Conservation (phyloP, 2,888 invertebrate genomes). For the Siphlonurus alternatus region DNA sequence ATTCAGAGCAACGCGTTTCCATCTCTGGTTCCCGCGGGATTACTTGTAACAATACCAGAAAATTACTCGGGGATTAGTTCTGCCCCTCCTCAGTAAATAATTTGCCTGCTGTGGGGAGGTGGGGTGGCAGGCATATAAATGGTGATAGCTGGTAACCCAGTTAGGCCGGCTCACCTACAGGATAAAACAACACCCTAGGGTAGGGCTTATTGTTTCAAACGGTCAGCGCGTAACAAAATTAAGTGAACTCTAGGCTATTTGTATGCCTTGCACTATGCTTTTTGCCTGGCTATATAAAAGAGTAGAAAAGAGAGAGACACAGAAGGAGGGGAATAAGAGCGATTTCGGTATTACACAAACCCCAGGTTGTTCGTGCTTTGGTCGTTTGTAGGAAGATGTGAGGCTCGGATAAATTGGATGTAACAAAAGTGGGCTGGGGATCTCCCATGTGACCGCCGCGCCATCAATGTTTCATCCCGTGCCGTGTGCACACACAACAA, state of each 20-base stretch:
- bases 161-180: neutral
- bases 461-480: neutral
- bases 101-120: slow-evolving; percentile 3
- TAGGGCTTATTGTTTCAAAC: slow-evolving; percentile 10
- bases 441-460: neutral
- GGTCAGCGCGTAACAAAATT: slow-evolving; percentile 10
- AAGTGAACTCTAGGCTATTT: slow-evolving; percentile 10
- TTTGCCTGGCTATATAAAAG: neutral
- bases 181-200: neutral
- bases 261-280: slow-evolving; percentile 6
- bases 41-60: slow-evolving; percentile 18
- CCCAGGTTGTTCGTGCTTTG: neutral
- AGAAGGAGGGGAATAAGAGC: neutral
- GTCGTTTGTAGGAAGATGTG: neutral
- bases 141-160: neutral
- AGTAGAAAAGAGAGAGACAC: neutral
- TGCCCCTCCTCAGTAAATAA: slow-evolving; percentile 11
- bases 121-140: neutral
- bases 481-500: neutral
- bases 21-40: slow-evolving; percentile 8
- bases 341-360: neutral
- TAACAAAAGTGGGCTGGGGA: neutral
- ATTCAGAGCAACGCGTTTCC: neutral
- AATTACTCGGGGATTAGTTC: slow-evolving; percentile 17
- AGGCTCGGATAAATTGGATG: neutral